Conservation (phyloP, 92 coral and sea anemone species). For the Paragorgia papillata region DNA sequence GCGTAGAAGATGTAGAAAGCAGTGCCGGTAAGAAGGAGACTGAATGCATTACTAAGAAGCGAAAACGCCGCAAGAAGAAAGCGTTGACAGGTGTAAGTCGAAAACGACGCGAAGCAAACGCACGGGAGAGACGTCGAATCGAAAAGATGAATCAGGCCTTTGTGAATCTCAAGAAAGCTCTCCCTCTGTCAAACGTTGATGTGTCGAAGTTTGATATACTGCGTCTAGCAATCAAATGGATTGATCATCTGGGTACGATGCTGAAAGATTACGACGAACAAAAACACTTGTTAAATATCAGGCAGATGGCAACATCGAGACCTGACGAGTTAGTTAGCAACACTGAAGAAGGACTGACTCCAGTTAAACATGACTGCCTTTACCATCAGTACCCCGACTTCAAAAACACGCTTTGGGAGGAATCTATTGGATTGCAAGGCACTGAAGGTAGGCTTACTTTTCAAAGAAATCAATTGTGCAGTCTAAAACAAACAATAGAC, state of each 20-base stretch:
- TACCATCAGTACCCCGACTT: conserved; percentile 27
- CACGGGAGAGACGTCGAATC: conserved; percentile 75
- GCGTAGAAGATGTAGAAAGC: not conserved
- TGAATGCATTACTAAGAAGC: not conserved
- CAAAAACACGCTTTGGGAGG: conserved; percentile 32
- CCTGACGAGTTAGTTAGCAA: conserved; percentile 17
- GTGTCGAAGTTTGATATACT: conserved; percentile 70
- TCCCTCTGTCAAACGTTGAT: conserved; percentile 57
- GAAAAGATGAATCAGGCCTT: conserved; percentile 59
- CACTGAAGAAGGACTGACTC: conserved; percentile 16
- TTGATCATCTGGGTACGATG: conserved; percentile 64
- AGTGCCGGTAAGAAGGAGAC: not conserved
- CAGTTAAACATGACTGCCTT: conserved; percentile 27
- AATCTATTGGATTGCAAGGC: conserved; percentile 40
- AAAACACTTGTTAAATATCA: conserved; percentile 10
- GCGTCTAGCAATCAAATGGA: conserved; percentile 75
- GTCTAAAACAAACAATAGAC: no score
- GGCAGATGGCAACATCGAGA: conserved; percentile 33
- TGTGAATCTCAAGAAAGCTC: conserved; percentile 56
- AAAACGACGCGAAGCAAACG: conserved; percentile 77
- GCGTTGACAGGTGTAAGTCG: conserved; percentile 72
- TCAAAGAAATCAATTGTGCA: not conserved
- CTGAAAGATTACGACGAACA: conserved; percentile 52
- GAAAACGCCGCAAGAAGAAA: conserved; percentile 15
- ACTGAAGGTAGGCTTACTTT: not conserved